Evolutionary conservation across 2,797 vertebrate species (phyloP).

Genomic region (Amniataba percoides): DNA sequence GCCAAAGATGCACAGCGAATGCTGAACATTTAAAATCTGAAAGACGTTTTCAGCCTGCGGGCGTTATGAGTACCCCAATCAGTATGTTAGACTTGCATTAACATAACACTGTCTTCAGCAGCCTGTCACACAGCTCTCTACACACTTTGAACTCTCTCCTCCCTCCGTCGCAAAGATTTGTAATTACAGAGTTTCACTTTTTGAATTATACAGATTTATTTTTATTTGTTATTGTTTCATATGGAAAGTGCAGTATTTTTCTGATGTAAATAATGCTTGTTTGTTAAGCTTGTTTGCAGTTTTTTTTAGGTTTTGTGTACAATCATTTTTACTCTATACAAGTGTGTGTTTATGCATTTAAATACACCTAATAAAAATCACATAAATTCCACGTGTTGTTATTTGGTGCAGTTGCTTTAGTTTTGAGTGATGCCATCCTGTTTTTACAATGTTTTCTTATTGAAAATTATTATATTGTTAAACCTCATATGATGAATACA

Average conservation of each 20-base stretch:
- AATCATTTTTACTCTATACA: conserved; percentile 81
- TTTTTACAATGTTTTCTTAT: not conserved
- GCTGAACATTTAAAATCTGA: conserved; percentile 75
- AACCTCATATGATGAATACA: not conserved
- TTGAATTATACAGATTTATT: conserved; percentile 72
- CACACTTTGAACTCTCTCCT: conserved; percentile 27
- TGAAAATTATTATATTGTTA: not conserved
- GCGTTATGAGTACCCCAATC: conserved; percentile 63
- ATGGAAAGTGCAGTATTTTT: conserved; percentile 84
- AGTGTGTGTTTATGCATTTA: conserved; percentile 85
- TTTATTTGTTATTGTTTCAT: conserved; percentile 75
- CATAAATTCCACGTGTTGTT: conserved; percentile 37
- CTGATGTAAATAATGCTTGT: conserved; percentile 85
- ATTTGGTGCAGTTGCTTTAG: conserved; percentile 18
- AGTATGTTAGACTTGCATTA: conserved; percentile 66
- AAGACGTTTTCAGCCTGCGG: conserved; percentile 70
- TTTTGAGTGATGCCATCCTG: not conserved
- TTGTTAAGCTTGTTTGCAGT: conserved; percentile 78
- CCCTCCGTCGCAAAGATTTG: conserved; percentile 47
- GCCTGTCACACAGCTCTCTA: conserved; percentile 50
- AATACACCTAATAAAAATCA: conserved; percentile 81
- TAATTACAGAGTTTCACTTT: conserved; percentile 68
- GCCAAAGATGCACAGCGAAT: conserved; percentile 74
- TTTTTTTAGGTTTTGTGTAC: conserved; percentile 72
- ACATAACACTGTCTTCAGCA: conserved; percentile 56